phyloP scores from a whole-genome alignment of 2,797 vertebrate species.

The Hypotaenidia okinawae region DNA sequence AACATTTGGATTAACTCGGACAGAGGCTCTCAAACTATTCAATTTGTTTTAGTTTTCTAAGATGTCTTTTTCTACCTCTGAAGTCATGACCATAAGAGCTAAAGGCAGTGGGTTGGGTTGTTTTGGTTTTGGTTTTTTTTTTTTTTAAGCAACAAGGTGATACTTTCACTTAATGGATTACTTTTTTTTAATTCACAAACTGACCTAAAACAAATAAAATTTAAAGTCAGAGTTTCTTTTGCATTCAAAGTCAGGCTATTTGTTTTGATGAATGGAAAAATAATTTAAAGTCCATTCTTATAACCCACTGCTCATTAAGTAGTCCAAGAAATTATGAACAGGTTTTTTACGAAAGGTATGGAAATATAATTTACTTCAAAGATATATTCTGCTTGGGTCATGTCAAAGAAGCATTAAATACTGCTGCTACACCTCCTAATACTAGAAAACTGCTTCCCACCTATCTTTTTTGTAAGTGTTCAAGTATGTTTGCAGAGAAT shows the following conservation, averaged over 20 bases:
- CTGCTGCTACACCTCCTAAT: neutral
- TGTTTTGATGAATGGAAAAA: neutral
- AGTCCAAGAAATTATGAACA: neutral
- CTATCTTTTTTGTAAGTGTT: neutral
- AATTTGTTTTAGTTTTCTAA: neutral
- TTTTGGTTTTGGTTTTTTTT: neutral
- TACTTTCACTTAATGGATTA: neutral
- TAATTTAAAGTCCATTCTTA: neutral
- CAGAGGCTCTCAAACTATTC: neutral
- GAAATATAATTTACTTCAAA: neutral
- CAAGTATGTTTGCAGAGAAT: neutral
- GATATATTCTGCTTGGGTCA: neutral
- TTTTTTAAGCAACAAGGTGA: neutral
- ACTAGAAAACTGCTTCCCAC: neutral
- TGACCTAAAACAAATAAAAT: neutral
- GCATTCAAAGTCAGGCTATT: neutral
- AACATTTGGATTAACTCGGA: neutral
- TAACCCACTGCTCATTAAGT: neutral
- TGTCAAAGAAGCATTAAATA: neutral
- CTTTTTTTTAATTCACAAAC: neutral
- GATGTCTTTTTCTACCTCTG: neutral
- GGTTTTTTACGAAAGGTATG: neutral
- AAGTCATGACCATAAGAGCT: neutral
- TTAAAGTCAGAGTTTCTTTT: neutral
- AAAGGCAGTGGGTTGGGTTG: neutral